Evolutionary conservation across 2,888 invertebrate species (phyloP).

Genomic region (Idaea dimidiata): DNA sequence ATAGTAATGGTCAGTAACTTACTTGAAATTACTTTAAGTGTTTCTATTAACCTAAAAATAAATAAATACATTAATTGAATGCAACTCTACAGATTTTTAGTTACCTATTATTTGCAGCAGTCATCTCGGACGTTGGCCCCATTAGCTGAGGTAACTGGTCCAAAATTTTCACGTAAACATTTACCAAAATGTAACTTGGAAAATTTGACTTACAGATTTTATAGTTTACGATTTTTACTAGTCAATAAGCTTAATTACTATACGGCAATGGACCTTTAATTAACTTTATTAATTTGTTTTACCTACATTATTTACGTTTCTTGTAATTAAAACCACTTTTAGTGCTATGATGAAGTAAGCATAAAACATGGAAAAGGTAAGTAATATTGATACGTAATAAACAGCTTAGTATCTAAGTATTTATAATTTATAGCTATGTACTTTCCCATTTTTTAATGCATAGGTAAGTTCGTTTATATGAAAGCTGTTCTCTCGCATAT

Average conservation of each 20-base stretch:
- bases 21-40: too few relatives aligned
- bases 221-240: slow-evolving; percentile 40
- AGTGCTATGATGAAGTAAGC: too few relatives aligned
- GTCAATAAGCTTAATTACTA: slow-evolving; percentile 31
- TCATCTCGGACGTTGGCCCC: slow-evolving; percentile 72
- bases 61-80: neutral
- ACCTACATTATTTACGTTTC: neutral
- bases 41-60: too few relatives aligned
- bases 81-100: slow-evolving; percentile 37
- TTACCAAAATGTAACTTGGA: slow-evolving; percentile 55
- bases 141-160: slow-evolving; percentile 75
- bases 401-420: too few relatives aligned
- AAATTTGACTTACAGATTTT: slow-evolving; percentile 34
- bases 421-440: too few relatives aligned
- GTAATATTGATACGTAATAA: too few relatives aligned
- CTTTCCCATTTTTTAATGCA: too few relatives aligned
- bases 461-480: too few relatives aligned
- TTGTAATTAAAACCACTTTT: neutral
- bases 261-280: slow-evolving; percentile 28
- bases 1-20: too few relatives aligned
- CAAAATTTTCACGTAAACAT: slow-evolving; percentile 68
- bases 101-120: slow-evolving; percentile 54
- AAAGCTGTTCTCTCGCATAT: too few relatives aligned
- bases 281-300: slow-evolving; percentile 18
- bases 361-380: too few relatives aligned